A percentile compares a stretch with the other conserved stretches of the same genome.
Evolutionary conservation across 1,140 invertebrate genomes (phyloP).

Genomic region (Pachyrhynchus sulphureomaculatus): DNA sequence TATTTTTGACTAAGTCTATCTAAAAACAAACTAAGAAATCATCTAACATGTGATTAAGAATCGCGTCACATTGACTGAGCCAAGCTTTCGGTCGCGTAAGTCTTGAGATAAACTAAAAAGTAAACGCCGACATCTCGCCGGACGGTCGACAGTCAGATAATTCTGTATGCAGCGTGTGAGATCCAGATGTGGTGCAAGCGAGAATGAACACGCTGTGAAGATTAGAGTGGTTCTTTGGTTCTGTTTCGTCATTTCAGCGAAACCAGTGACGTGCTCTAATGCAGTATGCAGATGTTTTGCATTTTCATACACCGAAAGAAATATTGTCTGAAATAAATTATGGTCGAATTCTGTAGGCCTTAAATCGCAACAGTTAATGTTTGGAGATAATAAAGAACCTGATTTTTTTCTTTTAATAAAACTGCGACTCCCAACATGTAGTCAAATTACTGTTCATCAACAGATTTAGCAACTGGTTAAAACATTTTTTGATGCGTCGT

Average conservation of each 20-base stretch:
- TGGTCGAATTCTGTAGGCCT: no score
- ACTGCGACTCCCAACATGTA: no score
- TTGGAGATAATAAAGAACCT: no score
- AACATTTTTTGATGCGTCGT: no score
- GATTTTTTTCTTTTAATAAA: no score
- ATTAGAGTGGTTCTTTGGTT: conserved; percentile 14
- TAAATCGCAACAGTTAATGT: no score
- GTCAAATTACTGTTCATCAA: no score
- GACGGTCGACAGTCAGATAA: not conserved
- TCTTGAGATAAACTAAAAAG: conserved; percentile 2
- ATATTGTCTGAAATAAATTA: no score
- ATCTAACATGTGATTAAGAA: not conserved
- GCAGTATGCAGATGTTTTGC: not conserved
- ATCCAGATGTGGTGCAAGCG: conserved; percentile 23
- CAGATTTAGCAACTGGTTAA: no score
- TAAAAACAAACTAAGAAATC: not conserved
- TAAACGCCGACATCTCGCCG: not conserved
- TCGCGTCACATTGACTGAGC: not conserved
- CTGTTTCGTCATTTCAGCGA: conserved; percentile 16
- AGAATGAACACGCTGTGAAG: conserved; percentile 19
- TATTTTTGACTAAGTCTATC: conserved; percentile 14
- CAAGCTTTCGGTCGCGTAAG: not conserved
- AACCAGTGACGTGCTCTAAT: conserved; percentile 1
- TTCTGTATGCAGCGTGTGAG: conserved; percentile 8
- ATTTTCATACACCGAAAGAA: not conserved